Base-by-base conservation (phyloP, 1,140 invertebrate species). In the Berghia stephanieae region DNA sequence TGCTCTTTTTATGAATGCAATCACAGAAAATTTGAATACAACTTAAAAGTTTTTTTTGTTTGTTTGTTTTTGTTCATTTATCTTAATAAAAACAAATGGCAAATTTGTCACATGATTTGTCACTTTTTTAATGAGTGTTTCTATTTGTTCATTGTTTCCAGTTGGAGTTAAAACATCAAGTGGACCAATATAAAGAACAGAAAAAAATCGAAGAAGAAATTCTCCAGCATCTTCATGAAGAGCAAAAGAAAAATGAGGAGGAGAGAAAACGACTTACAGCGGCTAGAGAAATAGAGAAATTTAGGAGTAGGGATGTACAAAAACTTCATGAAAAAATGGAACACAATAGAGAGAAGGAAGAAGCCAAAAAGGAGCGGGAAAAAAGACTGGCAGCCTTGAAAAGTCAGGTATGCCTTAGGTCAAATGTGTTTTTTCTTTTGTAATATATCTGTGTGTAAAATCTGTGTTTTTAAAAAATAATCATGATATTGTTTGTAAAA, bases 271-370 rank as follows among this genome's bases (percentile, higher is more conserved):
- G 67, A 73, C 78, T 82, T 68, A 66, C 83, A 27, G 81, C 82
- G 10, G 81, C 82, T 1, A 81, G 82, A 69, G 83, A 87, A 74
- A 82, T 85, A 34, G 78, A 79, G 24, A 83, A 80, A 44, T 87
- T 86, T 67, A 82, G 85, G 72, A 75, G 82, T 34, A 80, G 85
- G 87, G 86, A 88, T 81, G 69, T 83, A 27, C 67, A 79, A 55
- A 75, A 75, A 52, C 63, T 88, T 40, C 42, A 81, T 43, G 79
- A 88, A 60, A 87, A 84, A 75, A 34, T 85, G 21, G 77, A 71
- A 49, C 86, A 84, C 75, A 81, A 84, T 27, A 84, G 81, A 78
- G 77, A 78, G 34, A 85, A 86, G 76, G 81, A 86, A 78, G 81
- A 83, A 66, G 81, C 83, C 70, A 63, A 78, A 36, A 84, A 79